Conservation (phyloP, 2,113 vertebrate genomes). For the Ondatra zibethicus region DNA sequence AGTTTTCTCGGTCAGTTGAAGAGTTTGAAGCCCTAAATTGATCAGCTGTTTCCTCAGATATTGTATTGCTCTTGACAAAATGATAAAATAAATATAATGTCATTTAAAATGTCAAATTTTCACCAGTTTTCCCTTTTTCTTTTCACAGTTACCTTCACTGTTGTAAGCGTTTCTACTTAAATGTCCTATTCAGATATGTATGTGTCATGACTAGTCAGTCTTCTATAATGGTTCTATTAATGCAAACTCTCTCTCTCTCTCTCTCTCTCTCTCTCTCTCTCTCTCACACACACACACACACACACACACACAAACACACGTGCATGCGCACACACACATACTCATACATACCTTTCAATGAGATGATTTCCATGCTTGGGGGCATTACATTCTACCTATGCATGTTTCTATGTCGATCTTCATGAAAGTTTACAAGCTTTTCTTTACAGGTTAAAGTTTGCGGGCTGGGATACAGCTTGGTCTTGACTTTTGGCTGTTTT, state of each 20-base stretch:
- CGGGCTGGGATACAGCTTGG: slow-evolving; percentile 75
- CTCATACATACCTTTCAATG: slow-evolving; percentile 86
- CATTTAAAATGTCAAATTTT: not conserved
- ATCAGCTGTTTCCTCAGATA: slow-evolving; percentile 31
- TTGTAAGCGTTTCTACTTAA: not conserved
- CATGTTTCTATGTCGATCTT: slow-evolving; percentile 87
- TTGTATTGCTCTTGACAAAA: slow-evolving; percentile 41
- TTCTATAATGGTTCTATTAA: slow-evolving; percentile 17
- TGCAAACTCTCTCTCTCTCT: not conserved
- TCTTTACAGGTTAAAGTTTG: slow-evolving; percentile 85
- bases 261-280: no score
- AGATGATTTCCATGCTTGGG: slow-evolving; percentile 83
- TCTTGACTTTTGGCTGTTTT: slow-evolving; percentile 78
- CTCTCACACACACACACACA: not conserved
- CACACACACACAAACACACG: not conserved
- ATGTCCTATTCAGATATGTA: slow-evolving; percentile 40
- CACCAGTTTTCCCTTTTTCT: not conserved
- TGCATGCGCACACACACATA: not conserved
- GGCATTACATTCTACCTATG: slow-evolving; percentile 86
- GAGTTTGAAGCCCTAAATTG: slow-evolving; percentile 6
- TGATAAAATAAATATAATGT: slow-evolving; percentile 7
- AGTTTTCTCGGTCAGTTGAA: not conserved
- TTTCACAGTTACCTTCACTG: slow-evolving; percentile 25
- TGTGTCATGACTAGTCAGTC: not conserved
- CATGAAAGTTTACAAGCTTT: slow-evolving; percentile 84